Conservation (phyloP, 2,888 invertebrate species). For the Noctua fimbriata region DNA sequence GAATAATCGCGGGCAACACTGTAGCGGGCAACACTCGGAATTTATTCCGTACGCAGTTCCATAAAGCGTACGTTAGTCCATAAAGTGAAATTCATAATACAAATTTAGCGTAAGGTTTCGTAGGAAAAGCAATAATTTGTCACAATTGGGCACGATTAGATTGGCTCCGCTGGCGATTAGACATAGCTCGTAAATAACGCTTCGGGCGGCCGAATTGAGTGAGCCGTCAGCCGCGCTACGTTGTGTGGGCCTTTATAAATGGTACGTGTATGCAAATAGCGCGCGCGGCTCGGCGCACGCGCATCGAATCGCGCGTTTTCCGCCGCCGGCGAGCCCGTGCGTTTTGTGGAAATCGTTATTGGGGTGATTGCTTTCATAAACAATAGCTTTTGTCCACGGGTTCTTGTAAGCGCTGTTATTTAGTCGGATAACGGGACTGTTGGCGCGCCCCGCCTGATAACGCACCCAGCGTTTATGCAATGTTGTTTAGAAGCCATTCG, state of each 20-base stretch:
- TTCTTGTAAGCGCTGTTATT: conserved; percentile 84
- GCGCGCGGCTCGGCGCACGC: conserved; percentile 85
- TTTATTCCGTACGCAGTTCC: conserved; percentile 78
- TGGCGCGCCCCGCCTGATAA: conserved; percentile 78
- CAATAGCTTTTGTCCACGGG: conserved; percentile 88
- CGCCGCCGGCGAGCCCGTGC: conserved; percentile 82
- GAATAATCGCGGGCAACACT: conserved; percentile 87
- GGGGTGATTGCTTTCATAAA: conserved; percentile 90
- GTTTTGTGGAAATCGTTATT: conserved; percentile 90
- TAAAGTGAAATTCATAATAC: conserved; percentile 86
- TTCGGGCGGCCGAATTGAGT: conserved; percentile 81
- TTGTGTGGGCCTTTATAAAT: conserved; percentile 71
- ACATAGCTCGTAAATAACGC: conserved; percentile 89
- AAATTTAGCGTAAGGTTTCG: conserved; percentile 87
- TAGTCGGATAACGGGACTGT: conserved; percentile 82
- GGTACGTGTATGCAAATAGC: conserved; percentile 84
- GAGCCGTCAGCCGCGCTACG: conserved; percentile 73
- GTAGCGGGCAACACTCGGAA: conserved; percentile 75
- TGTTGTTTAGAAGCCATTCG: conserved; percentile 70
- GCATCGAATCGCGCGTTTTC: conserved; percentile 89
- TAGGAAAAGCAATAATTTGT: conserved; percentile 90
- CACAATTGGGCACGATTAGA: conserved; percentile 90
- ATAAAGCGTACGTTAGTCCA: conserved; percentile 74
- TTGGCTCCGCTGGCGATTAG: conserved; percentile 88
- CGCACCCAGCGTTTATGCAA: conserved; percentile 73